phyloP scores from a whole-genome alignment of 2,113 vertebrate species.

The Vidua chalybeata region DNA sequence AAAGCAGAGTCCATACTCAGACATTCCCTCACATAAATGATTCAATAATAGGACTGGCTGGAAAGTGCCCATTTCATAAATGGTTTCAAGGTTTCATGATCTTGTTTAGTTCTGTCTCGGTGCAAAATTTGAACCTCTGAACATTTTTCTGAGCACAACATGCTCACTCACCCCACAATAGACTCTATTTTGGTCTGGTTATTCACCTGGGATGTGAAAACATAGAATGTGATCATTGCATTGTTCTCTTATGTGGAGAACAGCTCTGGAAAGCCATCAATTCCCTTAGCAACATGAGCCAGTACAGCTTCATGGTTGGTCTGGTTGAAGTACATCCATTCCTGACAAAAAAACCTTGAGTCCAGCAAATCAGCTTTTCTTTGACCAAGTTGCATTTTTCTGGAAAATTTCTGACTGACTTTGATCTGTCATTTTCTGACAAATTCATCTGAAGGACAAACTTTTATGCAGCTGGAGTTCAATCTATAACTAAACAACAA shows the following conservation, averaged over 20 bases:
- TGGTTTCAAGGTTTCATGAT: neutral
- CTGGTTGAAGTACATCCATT: neutral
- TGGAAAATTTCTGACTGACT: neutral
- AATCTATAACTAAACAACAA: neutral
- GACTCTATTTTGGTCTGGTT: neutral
- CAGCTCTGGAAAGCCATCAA: neutral
- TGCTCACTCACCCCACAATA: neutral
- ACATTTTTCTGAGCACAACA: neutral
- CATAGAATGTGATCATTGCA: neutral
- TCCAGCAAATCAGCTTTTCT: neutral
- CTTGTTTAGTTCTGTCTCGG: neutral
- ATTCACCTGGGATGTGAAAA: neutral
- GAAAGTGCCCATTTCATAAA: neutral
- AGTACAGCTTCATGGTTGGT: neutral
- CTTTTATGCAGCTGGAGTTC: neutral
- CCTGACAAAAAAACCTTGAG: neutral
- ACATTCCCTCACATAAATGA: neutral
- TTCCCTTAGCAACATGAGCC: neutral
- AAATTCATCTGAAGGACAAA: neutral
- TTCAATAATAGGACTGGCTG: neutral
- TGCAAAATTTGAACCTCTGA: neutral
- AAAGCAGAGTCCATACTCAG: neutral
- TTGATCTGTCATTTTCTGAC: neutral
- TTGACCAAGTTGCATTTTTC: neutral
- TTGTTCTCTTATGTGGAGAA: neutral